Base-by-base conservation (phyloP, 1,140 invertebrate species). In the Drosophila littoralis region DNA sequence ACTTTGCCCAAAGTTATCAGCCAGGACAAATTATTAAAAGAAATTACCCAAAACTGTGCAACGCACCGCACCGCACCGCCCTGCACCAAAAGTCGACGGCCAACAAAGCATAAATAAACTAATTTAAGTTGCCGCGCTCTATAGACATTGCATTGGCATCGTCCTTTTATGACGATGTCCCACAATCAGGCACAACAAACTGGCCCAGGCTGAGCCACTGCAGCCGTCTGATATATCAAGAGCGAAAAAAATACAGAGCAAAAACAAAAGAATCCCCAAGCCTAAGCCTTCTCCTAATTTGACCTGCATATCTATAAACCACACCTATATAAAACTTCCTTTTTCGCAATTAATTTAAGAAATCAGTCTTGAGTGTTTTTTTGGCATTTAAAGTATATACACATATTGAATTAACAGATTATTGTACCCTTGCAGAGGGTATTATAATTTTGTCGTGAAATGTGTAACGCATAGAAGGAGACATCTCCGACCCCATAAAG, bases 41-140 rank as follows among this genome's bases (percentile, higher is more conserved):
- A 71, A 65, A 71, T 75, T 75, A 65, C 73, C 58, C 50, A 64
- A 75, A 64, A 68, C 28, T 51, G 38, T 35, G 35, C 22, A 28
- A 1, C 17, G 17, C 17, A 17, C 17, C 17, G 17, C 17, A 17
- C n/a, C n/a, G n/a, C n/a, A n/a, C n/a, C n/a, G n/a, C n/a, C n/a
- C 22, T 28, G 4, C 22, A 5, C 22, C 13, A 60, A 40, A 65
- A 74, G 65, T 77, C 66, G 60, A 73, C 72, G 50, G 68, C 83
- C 84, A 86, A 83, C 79, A 86, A 88, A 83, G 79, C 84, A 89
- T 83, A 83, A 86, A 83, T 83, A 86, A 88, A 88, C 83, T 80
- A 88, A 88, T 88, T 88, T 83, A 88, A 88, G 79, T 89, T 88
- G 80, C 59, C 40, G 40, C 36, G 40, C 51, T 72, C 50, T 64